phyloP scores from a whole-genome alignment of 2,888 invertebrate genomes.

The Aporophyla lueneburgensis region DNA sequence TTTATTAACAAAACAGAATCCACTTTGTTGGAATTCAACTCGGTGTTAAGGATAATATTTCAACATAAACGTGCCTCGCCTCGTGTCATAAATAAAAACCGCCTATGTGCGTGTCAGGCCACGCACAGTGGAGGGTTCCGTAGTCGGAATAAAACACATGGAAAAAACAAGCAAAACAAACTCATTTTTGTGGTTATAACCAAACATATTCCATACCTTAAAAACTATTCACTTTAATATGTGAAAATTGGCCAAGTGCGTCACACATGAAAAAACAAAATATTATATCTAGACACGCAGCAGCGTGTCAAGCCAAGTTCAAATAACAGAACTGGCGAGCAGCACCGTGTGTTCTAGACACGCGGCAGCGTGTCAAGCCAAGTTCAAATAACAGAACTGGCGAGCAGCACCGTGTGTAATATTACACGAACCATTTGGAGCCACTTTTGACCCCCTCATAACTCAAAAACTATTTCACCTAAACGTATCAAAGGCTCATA shows the following conservation, averaged over 20 bases:
- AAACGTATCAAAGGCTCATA: too few relatives aligned
- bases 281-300: too few relatives aligned
- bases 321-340: too few relatives aligned
- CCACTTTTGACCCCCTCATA: too few relatives aligned
- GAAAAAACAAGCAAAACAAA: not conserved
- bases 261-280: too few relatives aligned
- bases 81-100: constrained; percentile 6
- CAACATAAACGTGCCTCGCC: not conserved
- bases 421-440: too few relatives aligned
- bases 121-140: not conserved
- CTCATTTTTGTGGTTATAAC: not conserved
- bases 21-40: constrained; percentile 22
- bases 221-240: not conserved
- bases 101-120: not conserved
- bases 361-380: too few relatives aligned
- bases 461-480: too few relatives aligned
- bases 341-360: too few relatives aligned
- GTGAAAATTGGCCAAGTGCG: not conserved
- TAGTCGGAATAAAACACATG: not conserved
- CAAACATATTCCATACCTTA: not conserved
- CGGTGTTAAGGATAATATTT: constrained; percentile 3
- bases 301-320: too few relatives aligned
- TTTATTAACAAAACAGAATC: constrained; percentile 32
- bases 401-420: too few relatives aligned
- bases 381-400: too few relatives aligned